Base-by-base conservation (phyloP, 2,888 invertebrate genomes). In the Drosophila cognata region DNA sequence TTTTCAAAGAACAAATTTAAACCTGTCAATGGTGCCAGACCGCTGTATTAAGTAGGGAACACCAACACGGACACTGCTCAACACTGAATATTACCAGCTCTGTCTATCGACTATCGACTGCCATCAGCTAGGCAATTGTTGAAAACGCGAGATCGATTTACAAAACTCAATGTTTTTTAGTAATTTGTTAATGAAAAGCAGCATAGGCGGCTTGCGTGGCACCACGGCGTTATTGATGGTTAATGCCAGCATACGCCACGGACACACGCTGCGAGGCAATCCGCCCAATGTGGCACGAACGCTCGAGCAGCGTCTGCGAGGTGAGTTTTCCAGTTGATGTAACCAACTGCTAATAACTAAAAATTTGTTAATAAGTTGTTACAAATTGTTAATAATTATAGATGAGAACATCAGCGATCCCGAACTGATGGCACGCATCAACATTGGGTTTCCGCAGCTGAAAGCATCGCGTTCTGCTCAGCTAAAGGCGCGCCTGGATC, bases 261-360 rank as follows among this genome's bases (percentile, higher is more conserved):
- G 95, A 2, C 96, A 96, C 91, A 94, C 94, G 74, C 77, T 96
- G 48, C 94, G 96, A 89, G 97, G 97, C 71, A 96, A 95, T 93
- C 94, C 96, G 13, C 97, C 97, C 6, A 95, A 95, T 46, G 93
- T 95, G 52, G 96, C 96, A 36, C 95, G 94, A 88, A 95, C 94
- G 0, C 92, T 97, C 69, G 94, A 95, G 85, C 95, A 97, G 89
- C 94, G 96, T 68, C 88, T 97, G 67, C 94, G 94, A 90, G 96
- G 97, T 95, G 94, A 91, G 76, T 93, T 28, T 41, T 29, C 31
- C 92, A 11, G 66, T 79, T 87, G 74, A 84, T 86, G 84, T 86
- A 84, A 85, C 69, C 76, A 67, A 46, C 16, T 6, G 31, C 28
- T 16, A 46, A 21, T 48, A 2, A 77, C 35, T 51, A 33, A 25